These are phyloP conservation scores for Delphinus delphis DNA, from an alignment of 2,113 vertebrate species.

Conservation along the genomic window DNA sequence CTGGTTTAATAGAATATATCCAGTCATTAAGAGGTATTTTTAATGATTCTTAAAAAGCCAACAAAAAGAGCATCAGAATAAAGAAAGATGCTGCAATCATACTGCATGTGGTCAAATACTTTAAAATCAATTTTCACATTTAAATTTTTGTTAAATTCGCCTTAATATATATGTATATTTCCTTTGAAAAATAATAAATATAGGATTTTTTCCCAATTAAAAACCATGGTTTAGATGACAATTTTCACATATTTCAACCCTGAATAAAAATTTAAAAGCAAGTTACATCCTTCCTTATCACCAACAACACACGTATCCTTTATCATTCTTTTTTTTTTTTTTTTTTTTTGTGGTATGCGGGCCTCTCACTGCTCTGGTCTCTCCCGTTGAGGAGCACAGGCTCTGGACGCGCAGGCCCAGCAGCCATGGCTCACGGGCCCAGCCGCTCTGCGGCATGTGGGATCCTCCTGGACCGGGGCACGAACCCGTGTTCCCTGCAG, in stretches of 20 bases:
- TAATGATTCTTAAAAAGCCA: neutral
- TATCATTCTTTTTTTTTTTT: neutral
- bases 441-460: too few relatives aligned
- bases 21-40: neutral
- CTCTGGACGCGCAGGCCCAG: too few relatives aligned
- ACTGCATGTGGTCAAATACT: neutral
- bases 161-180: neutral
- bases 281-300: neutral
- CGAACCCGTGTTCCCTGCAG: too few relatives aligned
- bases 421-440: too few relatives aligned
- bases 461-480: too few relatives aligned
- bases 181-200: neutral
- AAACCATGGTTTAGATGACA: neutral
- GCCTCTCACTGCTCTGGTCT: too few relatives aligned
- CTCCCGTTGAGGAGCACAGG: too few relatives aligned
- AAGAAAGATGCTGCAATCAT: neutral
- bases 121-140: neutral
- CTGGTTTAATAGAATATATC: neutral
- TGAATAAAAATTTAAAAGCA: conserved; percentile 10
- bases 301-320: neutral
- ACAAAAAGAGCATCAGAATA: neutral
- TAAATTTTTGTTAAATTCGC: neutral
- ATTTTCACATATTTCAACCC: conserved; percentile 12
- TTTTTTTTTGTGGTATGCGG: neutral
- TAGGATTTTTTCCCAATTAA: neutral